Evolutionary conservation across 2,888 invertebrate genomes (phyloP), one percentile per base, ranked within the genome.

Genomic region (Sussaba pulchella): DNA sequence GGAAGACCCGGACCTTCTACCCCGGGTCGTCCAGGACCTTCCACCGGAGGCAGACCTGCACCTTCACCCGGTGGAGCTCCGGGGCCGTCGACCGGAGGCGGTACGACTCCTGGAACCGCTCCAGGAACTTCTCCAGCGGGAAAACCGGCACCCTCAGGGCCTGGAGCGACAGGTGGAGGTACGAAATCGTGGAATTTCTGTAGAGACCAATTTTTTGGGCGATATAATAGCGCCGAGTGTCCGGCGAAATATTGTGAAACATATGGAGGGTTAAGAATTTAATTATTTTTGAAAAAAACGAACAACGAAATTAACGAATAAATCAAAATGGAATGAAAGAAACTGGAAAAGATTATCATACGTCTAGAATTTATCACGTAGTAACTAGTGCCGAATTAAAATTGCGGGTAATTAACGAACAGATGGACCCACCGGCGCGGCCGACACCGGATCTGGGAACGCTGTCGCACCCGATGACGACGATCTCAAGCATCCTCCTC

Each of bases 401-500:
- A n/a, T n/a, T n/a, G n/a, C n/a, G n/a, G n/a, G n/a, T n/a, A n/a
- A n/a, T n/a, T n/a, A n/a, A n/a, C 70, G n/a, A 50, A 19, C 77
- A 78, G 50, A 73, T 5, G 81, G 78, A 64, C 52, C 64, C n/a
- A 82, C 54, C 14, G 84, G 78, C 45, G 75, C 83, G n/a, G 81
- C 83, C 0, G 83, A 64, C 50, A 82, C 78, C 12, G 83, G 82
- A 54, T 61, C 80, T 0, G 85, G 74, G 14, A 76, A 26, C 61
- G 5, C 47, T 50, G 50, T 50, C 77, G 10, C 21, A 6, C 82
- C 86, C 6, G 86, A 78, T 21, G 94, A 93, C n/a, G 95, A 95
- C 45, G 95, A 95, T 31, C 93, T 94, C 64, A 94, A 94, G 72
- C 96, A 96, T 88, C 96, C 96, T 50, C 96, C 96, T 1, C 96